Base-by-base conservation (phyloP, 2,888 invertebrate species). In the Oligia fasciuncula region DNA sequence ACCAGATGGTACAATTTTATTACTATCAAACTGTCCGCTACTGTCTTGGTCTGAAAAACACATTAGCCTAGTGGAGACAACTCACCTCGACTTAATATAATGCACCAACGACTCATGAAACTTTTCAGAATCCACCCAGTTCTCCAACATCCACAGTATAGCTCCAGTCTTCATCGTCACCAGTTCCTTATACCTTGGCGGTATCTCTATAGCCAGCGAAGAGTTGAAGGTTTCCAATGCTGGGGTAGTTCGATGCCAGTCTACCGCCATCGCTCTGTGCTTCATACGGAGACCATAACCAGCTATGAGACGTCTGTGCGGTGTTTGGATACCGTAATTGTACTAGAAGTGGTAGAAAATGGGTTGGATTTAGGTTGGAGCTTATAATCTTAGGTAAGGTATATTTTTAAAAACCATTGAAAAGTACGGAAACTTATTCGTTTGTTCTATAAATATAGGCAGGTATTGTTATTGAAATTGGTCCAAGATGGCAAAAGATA, bases 131-230 rank as follows among this genome's bases (percentile, higher is more conserved):
- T 94, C 95, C 0, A 97, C 85, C 96, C 97, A 97, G 76, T 96
- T 96, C 81, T 96, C 96, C 17, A 97, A 87, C 97, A 97, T 97
- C 96, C 96, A 96, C 62, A 96, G 76, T 29, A 97, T 91, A 0
- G 96, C 94, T 0, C 95, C 96, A 1, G 96, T 96, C 85, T 96
- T 96, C 94, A 95, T 94, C 0, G 93, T 92, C 65, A 96, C 95
- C 84, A 97, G 85, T 14, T 94, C 92, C 57, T 92, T 94, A 81
- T 95, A 94, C 67, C 94, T 91, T 2, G 89, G 60, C 0, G 95
- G 95, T 81, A 96, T 95, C 46, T 96, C 94, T 17, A 95, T 92
- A 0, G 94, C 95, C 23, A 96, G 80, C 0, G 94, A 93, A 35
- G 91, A 89, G 81, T 96, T 95, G 84, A 96, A 96, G 54, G 91